These are phyloP conservation scores for Lepidochrysops patricia DNA, from an alignment of 2,888 invertebrate genomes.

Conservation along the genomic window DNA sequence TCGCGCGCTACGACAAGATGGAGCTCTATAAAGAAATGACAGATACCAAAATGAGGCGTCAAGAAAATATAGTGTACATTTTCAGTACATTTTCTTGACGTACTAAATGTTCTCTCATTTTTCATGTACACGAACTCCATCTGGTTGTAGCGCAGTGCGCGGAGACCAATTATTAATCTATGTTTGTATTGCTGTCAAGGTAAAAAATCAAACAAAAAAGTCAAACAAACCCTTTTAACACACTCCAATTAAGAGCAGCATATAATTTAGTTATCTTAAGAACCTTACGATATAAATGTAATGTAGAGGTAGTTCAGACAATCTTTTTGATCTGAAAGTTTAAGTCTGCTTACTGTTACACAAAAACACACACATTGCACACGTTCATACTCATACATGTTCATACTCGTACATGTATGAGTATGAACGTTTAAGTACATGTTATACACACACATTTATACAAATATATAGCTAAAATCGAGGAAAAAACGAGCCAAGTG, in stretches of 20 bases:
- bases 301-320: slow-evolving; percentile 5
- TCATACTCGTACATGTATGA: slow-evolving; percentile 37
- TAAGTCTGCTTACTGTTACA: slow-evolving; percentile 34
- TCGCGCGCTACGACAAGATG: no score
- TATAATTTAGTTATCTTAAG: background rate
- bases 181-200: background rate
- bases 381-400: slow-evolving; percentile 23
- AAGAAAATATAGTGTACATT: no score
- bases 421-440: no score
- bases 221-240: background rate
- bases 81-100: no score
- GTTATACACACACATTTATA: slow-evolving; percentile 23
- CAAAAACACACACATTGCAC: slow-evolving; percentile 22
- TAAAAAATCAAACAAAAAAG: background rate
- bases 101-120: no score
- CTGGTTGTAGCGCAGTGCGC: no score
- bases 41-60: no score
- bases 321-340: slow-evolving; percentile 28
- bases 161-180: no score
- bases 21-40: no score
- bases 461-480: slow-evolving; percentile 50
- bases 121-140: no score
- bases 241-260: background rate
- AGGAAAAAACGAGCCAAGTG: slow-evolving; percentile 68
- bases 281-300: background rate